Base-by-base conservation (phyloP, 2,113 vertebrate species). In the Psittacus erithacus region DNA sequence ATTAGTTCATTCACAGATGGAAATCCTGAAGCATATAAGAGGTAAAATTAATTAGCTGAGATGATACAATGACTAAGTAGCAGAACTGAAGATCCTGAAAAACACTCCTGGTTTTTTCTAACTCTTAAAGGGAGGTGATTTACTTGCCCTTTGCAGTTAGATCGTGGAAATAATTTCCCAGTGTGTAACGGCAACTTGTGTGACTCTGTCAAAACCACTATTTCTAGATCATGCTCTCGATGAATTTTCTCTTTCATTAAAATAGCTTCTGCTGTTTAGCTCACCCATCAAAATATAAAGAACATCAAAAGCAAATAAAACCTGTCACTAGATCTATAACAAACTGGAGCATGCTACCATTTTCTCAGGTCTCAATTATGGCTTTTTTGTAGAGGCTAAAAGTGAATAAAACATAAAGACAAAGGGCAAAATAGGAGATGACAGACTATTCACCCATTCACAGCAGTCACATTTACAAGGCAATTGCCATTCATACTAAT, bases 321-420 rank as follows among this genome's bases (percentile, higher is more conserved):
- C 46, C 77, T 85, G 67, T 83, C 74, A 87, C 70, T 63, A 93
- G 83, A 41, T 43, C 70, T 76, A 8, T 55, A 89, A 89, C 35
- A 57, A 91, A 92, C 59, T 20, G 25, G 41, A 82, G 86, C 67
- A 55, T 14, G 7, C 53, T 86, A 43, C 89, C 82, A 39, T 89
- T 93, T 85, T 73, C 63, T 76, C 88, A 67, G 77, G 49, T 87
- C 76, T 95, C 91, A 87, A 92, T 85, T 69, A 85, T 79, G 49
- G 59, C 81, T 85, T 59, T 85, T 87, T 63, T 79, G 53, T 70
- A 50, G 74, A 77, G 63, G 38, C 41, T 79, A 80, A 79, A 96
- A 96, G 90, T 87, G 92, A 94, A 74, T 80, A 84, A 94, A 95
- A 91, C 49, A 85, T 55, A 94, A 89, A 93, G 84, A 94, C 92